Evolutionary conservation across 2,888 invertebrate species (phyloP).

Genomic region (Scaptomyza parva): DNA sequence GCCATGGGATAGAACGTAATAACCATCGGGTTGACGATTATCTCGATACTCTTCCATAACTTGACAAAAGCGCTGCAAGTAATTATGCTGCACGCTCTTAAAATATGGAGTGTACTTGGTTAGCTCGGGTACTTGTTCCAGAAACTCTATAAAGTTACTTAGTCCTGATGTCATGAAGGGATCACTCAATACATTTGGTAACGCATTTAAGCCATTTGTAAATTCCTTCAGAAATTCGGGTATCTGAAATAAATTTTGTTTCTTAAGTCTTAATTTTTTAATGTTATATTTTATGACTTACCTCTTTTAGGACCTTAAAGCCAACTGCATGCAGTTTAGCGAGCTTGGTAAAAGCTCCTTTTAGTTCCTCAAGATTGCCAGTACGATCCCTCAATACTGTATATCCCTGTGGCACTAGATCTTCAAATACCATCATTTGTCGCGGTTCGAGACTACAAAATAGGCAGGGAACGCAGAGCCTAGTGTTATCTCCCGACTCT

Average conservation of each 20-base stretch:
- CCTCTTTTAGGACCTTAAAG: slow-evolving; percentile 82
- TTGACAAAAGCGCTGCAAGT: slow-evolving; percentile 7
- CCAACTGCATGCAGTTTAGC: slow-evolving; percentile 84
- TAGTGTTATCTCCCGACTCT: slow-evolving; percentile 46
- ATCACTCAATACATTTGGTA: slow-evolving; percentile 39
- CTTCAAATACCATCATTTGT: slow-evolving; percentile 73
- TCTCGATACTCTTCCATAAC: slow-evolving; percentile 36
- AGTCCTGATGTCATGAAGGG: slow-evolving; percentile 41
- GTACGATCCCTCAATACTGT: slow-evolving; percentile 51
- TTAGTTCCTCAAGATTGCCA: slow-evolving; percentile 82
- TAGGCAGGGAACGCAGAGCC: slow-evolving; percentile 57
- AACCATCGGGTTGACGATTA: slow-evolving; percentile 44
- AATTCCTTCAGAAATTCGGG: slow-evolving; percentile 53
- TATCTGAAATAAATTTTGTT: slow-evolving; percentile 11
- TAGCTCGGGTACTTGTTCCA: slow-evolving; percentile 41
- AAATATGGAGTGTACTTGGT: slow-evolving; percentile 41
- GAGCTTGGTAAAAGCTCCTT: slow-evolving; percentile 77
- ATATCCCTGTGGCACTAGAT: slow-evolving; percentile 61
- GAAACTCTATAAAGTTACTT: slow-evolving; percentile 48
- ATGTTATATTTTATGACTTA: slow-evolving; percentile 8
- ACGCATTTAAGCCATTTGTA: slow-evolving; percentile 80
- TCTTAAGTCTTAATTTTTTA: background rate
- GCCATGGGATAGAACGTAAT: slow-evolving; percentile 65
- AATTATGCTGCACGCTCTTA: slow-evolving; percentile 24
- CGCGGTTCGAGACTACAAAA: slow-evolving; percentile 49